Evolutionary conservation across 1,140 invertebrate species (phyloP).

Genomic region (Rhopalosiphum padi): DNA sequence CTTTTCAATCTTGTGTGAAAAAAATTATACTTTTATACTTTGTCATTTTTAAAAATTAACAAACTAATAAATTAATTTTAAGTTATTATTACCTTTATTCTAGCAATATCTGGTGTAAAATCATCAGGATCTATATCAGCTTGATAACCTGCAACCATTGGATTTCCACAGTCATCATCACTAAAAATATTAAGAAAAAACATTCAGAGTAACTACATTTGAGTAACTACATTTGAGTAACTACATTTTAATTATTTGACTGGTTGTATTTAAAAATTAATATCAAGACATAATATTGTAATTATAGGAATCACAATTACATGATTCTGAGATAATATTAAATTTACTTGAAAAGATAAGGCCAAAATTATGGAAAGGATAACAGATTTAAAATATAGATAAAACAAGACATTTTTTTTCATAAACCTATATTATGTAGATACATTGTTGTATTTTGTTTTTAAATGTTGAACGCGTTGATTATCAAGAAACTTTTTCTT

Average conservation of each 20-base stretch:
- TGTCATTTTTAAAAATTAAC: neutral
- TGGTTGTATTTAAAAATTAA: neutral
- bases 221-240: no score
- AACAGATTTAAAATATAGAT: no score
- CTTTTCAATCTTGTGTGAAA: constrained; percentile 20
- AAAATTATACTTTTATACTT: neutral
- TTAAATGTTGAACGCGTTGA: no score
- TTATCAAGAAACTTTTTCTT: no score
- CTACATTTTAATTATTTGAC: neutral
- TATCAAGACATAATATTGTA: neutral
- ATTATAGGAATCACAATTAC: neutral
- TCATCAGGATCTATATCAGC: constrained; percentile 84
- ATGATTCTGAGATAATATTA: no score
- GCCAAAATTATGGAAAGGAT: no score
- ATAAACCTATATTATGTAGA: no score
- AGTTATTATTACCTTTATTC: constrained; percentile 29
- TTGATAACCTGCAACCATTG: constrained; percentile 84
- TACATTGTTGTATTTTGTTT: no score
- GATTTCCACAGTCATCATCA: constrained; percentile 81
- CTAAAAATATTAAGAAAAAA: constrained; percentile 63
- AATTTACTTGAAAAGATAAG: no score
- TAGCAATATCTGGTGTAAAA: constrained; percentile 55
- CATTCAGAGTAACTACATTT: neutral
- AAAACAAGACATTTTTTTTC: no score
- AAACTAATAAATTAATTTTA: neutral